Percentiles rank a stretch among this genome's conserved stretches.
Evolutionary conservation across 92 coral and sea anemone genomes (phyloP).

Genomic region (Epizoanthus ramosus): DNA sequence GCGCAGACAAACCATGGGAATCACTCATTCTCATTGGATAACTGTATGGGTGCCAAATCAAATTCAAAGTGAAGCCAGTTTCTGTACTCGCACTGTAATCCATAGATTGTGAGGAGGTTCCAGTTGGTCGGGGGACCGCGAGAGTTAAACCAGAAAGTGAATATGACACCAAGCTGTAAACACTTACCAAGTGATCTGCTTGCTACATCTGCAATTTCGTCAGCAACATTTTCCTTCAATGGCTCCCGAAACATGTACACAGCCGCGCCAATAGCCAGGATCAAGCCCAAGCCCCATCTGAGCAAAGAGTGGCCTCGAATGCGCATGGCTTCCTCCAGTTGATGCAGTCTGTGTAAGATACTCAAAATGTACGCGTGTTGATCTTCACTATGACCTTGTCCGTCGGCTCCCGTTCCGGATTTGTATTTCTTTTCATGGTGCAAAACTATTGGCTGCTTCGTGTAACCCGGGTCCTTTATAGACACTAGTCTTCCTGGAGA

Average conservation of each 20-base stretch:
- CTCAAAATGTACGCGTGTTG: conserved; percentile 26
- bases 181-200: conserved; percentile 88
- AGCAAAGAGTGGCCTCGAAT: conserved; percentile 83
- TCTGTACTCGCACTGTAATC: no score
- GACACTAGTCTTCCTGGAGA: no score
- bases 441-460: not conserved
- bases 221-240: conserved; percentile 90
- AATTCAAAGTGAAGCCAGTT: no score
- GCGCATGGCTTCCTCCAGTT: conserved; percentile 84
- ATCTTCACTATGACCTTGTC: conserved; percentile 18
- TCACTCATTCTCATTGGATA: no score
- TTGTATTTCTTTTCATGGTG: not conserved
- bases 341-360: conserved; percentile 77
- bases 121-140: not conserved
- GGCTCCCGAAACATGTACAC: conserved; percentile 90
- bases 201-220: conserved; percentile 98
- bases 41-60: no score
- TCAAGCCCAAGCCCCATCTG: conserved; percentile 86
- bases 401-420: conserved; percentile 25
- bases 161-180: not conserved
- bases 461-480: no score
- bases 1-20: no score
- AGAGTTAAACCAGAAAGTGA: not conserved
- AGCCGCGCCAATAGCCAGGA: conserved; percentile 45
- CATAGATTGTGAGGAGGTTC: no score